A percentile compares a stretch with the other conserved stretches of the same genome.
Conservation (phyloP, 1,140 invertebrate species). For the Steinernema feltiae region DNA sequence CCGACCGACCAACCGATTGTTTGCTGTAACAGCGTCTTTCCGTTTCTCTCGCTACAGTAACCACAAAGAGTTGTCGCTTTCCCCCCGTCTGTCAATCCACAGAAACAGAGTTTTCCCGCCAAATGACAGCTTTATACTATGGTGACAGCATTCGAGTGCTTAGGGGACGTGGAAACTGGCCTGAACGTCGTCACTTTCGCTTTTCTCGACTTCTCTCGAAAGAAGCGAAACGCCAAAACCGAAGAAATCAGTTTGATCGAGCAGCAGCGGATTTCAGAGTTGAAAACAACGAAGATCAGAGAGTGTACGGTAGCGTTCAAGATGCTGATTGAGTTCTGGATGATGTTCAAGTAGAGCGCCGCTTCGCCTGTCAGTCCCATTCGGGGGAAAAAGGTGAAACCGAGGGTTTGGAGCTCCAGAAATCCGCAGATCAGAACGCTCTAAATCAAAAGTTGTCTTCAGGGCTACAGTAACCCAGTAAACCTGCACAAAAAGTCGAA, state of each 20-base stretch:
- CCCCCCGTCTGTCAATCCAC: too few species aligned
- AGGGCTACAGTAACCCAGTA: neutral
- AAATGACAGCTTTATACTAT: too few species aligned
- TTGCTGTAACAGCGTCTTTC: too few species aligned
- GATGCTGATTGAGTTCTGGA: slow-evolving; percentile 1
- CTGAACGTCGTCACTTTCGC: neutral
- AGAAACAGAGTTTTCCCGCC: too few species aligned
- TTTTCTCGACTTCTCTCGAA: neutral
- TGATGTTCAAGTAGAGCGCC: neutral
- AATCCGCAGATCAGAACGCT: slow-evolving; percentile 1
- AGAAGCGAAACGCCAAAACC: neutral
- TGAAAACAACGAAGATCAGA: neutral
- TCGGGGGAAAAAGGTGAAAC: neutral
- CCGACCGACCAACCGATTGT: too few species aligned
- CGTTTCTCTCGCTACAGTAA: too few species aligned
- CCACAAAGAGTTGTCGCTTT: too few species aligned
- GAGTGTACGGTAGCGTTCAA: neutral
- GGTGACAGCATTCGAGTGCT: too few species aligned
- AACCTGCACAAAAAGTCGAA: neutral
- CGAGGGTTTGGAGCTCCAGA: neutral
- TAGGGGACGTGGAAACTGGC: neutral
- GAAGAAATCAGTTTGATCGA: neutral
- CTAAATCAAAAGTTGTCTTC: neutral
- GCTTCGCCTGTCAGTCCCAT: neutral
- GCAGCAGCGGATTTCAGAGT: neutral